Evolutionary conservation across 2,797 vertebrate genomes (phyloP), one percentile per base, ranked within the genome.

Genomic region (Rhinella marina): DNA sequence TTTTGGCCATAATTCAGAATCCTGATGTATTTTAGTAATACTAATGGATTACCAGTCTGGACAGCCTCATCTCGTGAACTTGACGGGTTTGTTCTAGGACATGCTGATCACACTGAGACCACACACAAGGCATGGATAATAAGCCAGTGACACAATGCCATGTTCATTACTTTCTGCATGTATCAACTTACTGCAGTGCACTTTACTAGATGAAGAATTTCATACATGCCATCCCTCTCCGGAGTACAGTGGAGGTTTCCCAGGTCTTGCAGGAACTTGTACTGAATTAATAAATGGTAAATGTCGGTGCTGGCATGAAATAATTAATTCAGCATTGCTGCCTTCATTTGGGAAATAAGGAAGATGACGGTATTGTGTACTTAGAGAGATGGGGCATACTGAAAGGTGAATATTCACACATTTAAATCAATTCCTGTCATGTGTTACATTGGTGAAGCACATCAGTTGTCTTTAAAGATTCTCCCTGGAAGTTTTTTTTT

Each of bases 321-420:
- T 81, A 81, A 62, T 81, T 64, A 62, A 77, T 81, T 81, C 32
- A 41, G 62, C 79, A 81, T 62, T 23, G 32, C 29, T 62, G 41
- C 56, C 23, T 62, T 81, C 79, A 81, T 81, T 80, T 81, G 79
- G 59, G 57, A 81, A 81, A 81, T 81, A 62, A 80, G 52, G 23
- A 61, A 59, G 27, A 41, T 8, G 79, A 48, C 32, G n/a, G 23
- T n/a, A 81, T 14, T 50, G 32, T 81, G 57, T 81, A 62, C 57
- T 62, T 21, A n/a, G 57, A 29, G 32, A 81, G 21, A 48, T 48
- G 59, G 79, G 80, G 48, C 80, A 81, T 64, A n/a, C 52, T 66
- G 32, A 32, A 81, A 64, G 32, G 80, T 64, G 80, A 81, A 64
- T 52, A 81, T 81, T 66, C 61, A 66, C 79, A 23, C 0, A 57